phyloP scores from a whole-genome alignment of 2,797 vertebrate species.

The Parambassis ranga region DNA sequence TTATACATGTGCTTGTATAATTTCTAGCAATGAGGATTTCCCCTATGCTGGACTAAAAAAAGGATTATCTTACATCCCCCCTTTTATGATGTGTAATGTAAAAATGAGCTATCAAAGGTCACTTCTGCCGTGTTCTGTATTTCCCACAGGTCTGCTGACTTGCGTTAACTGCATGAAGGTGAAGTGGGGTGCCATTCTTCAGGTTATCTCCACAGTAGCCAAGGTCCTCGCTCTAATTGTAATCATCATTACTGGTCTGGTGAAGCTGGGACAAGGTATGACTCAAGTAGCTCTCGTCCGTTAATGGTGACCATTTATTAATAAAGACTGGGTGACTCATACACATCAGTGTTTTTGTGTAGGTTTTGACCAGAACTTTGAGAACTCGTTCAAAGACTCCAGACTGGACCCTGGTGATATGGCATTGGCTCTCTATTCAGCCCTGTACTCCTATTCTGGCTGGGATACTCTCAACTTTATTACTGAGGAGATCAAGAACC shows the following conservation, averaged over 20 bases:
- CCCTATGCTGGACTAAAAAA: too few relatives aligned
- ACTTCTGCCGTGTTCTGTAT: not conserved
- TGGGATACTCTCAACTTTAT: constrained; percentile 89
- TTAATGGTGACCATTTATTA: too few relatives aligned
- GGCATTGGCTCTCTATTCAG: constrained; percentile 83
- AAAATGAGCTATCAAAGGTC: too few relatives aligned
- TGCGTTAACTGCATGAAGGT: constrained; percentile 86
- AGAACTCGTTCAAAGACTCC: constrained; percentile 80
- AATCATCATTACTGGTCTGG: constrained; percentile 82
- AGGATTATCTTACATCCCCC: too few relatives aligned
- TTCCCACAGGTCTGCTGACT: constrained; percentile 77
- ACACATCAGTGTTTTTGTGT: constrained; percentile 18
- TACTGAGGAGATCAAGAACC: constrained; percentile 86
- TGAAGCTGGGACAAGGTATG: constrained; percentile 82
- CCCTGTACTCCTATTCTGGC: constrained; percentile 86
- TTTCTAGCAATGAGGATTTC: too few relatives aligned
- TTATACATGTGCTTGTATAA: too few relatives aligned
- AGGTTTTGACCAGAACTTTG: constrained; percentile 82
- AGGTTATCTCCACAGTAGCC: constrained; percentile 84
- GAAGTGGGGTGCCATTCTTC: constrained; percentile 86
- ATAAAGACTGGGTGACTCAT: too few relatives aligned
- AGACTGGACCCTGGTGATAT: constrained; percentile 79
- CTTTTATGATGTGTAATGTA: too few relatives aligned
- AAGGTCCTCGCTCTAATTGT: constrained; percentile 85
- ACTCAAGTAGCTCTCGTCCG: too few relatives aligned